Percentiles rank a stretch among this genome's conserved stretches.
These are phyloP conservation scores for Charanyca ferruginea DNA, from an alignment of 2,888 invertebrate species.

Conservation along the genomic window DNA sequence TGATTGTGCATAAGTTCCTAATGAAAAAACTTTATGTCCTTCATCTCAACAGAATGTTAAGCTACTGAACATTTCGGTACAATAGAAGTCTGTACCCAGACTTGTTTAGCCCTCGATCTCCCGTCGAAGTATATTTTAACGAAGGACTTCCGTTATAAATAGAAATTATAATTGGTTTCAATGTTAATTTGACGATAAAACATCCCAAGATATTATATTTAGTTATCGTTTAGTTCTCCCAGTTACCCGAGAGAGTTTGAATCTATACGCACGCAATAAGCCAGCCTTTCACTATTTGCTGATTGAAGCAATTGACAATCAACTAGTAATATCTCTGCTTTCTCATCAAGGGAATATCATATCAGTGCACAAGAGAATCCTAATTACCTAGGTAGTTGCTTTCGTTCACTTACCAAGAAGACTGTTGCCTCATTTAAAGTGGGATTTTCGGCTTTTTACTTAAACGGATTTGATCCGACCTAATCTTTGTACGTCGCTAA, in stretches of 20 bases:
- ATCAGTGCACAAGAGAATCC: conserved; percentile 28
- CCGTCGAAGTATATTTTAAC: conserved; percentile 8
- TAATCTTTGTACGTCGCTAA: conserved; percentile 6
- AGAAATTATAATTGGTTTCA: conserved; percentile 19
- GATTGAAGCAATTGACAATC: conserved; percentile 37
- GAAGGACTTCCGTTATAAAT: conserved; percentile 32
- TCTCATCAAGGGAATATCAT: conserved; percentile 40
- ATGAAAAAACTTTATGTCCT: conserved; percentile 31
- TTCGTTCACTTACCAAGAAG: conserved; percentile 1
- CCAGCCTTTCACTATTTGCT: conserved; percentile 40
- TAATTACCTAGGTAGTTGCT: conserved; percentile 11
- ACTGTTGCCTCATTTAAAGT: neutral
- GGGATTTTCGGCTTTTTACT: neutral
- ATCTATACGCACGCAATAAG: conserved; percentile 17
- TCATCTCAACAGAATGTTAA: conserved; percentile 7
- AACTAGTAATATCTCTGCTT: conserved; percentile 30
- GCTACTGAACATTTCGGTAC: neutral
- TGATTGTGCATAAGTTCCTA: conserved; percentile 14
- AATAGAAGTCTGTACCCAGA: conserved; percentile 4
- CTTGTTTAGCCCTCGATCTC: conserved; percentile 4
- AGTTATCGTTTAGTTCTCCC: conserved; percentile 17
- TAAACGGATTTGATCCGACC: conserved; percentile 13
- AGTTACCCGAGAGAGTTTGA: conserved; percentile 23
- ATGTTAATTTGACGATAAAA: conserved; percentile 29
- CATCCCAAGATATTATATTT: neutral